Conservation (phyloP, 2,797 vertebrate species). For the Neoniphon sammara region DNA sequence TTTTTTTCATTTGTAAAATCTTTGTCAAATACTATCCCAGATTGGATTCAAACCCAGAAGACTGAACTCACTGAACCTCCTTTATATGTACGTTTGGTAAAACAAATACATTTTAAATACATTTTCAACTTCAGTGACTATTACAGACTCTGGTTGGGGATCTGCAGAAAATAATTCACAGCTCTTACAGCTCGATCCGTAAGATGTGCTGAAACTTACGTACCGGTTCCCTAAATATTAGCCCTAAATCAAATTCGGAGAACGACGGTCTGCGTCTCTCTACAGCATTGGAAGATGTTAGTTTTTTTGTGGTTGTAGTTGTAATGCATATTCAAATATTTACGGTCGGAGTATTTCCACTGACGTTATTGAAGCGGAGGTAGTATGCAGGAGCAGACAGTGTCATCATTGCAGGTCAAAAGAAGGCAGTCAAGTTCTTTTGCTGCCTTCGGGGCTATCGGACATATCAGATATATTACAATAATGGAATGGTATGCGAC, state of each 20-base stretch:
- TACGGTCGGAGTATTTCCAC: conserved; percentile 4
- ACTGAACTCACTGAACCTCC: no score
- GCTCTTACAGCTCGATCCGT: no score
- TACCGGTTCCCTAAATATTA: no score
- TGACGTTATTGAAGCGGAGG: conserved; percentile 26
- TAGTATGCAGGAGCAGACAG: not conserved
- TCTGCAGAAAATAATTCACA: no score
- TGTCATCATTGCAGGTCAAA: conserved; percentile 12
- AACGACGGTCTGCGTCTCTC: not conserved
- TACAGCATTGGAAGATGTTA: not conserved
- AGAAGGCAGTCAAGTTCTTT: not conserved
- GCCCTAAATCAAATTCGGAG: not conserved
- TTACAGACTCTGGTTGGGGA: not conserved
- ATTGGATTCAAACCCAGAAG: not conserved
- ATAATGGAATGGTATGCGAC: no score
- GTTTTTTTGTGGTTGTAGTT: conserved; percentile 6
- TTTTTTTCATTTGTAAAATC: no score
- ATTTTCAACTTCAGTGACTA: no score
- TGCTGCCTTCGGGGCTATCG: conserved; percentile 7
- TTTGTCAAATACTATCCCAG: not conserved
- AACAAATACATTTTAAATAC: not conserved
- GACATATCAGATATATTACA: not conserved
- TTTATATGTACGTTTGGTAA: no score
- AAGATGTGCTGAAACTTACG: no score
- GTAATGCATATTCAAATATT: conserved; percentile 29